A percentile compares a stretch with the other conserved stretches of the same genome.
Evolutionary conservation across 2,113 vertebrate genomes (phyloP).

Genomic region (Pitta sordida): DNA sequence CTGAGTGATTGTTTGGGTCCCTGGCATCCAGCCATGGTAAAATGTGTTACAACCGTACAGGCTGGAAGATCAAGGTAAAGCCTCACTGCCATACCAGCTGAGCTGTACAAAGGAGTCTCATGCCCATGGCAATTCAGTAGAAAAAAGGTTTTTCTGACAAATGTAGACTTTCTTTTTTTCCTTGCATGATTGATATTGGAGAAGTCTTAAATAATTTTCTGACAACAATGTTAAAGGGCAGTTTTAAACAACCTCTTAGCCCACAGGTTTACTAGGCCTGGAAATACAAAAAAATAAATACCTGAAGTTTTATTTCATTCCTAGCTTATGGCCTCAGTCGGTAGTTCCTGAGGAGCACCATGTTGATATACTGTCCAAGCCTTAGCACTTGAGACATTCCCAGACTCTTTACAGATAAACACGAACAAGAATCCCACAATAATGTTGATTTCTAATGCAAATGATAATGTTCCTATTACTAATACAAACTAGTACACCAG

Average conservation of each 20-base stretch:
- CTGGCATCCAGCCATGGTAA: too few relatives aligned
- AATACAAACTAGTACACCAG: fast-evolving
- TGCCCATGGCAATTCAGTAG: neutral
- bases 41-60: neutral
- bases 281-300: neutral
- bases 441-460: neutral
- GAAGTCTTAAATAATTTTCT: neutral
- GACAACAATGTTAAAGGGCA: neutral
- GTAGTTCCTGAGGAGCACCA: neutral
- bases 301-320: neutral
- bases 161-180: neutral
- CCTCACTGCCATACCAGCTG: neutral
- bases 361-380: neutral
- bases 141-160: neutral
- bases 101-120: neutral
- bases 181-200: neutral
- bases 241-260: neutral
- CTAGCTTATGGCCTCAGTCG: neutral
- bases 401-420: neutral
- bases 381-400: neutral
- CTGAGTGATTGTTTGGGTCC: too few relatives aligned
- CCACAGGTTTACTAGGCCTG: neutral
- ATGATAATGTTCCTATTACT: neutral
- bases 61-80: neutral
- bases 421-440: neutral